A percentile compares a stretch with the other conserved stretches of the same genome.
Evolutionary conservation across 2,113 vertebrate species (phyloP).

Genomic region (Menidia beryllina): DNA sequence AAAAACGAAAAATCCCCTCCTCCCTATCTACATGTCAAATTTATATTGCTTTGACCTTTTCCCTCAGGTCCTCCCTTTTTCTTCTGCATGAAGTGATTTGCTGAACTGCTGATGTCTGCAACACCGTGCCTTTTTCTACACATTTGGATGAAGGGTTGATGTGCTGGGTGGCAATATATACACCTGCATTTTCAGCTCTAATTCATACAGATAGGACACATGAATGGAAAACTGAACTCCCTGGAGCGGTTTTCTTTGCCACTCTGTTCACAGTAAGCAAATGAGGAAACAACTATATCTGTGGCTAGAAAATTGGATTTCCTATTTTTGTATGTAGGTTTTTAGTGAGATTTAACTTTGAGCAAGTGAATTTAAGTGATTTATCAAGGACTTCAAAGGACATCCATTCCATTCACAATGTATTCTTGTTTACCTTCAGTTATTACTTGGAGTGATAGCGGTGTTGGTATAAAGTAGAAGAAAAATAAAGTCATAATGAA

Average conservation of each 20-base stretch:
- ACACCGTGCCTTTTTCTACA: conserved; percentile 49
- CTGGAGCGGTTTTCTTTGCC: conserved; percentile 33
- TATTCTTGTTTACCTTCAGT: conserved; percentile 28
- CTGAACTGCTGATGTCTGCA: conserved; percentile 75
- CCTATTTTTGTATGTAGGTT: conserved; percentile 10
- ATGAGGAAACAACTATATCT: conserved; percentile 35
- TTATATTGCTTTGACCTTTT: conserved; percentile 74
- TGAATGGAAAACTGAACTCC: conserved; percentile 51
- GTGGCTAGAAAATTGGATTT: conserved; percentile 34
- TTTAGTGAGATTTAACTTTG: background rate
- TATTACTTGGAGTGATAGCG: conserved; percentile 54
- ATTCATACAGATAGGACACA: conserved; percentile 56
- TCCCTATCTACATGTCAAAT: conserved; percentile 61
- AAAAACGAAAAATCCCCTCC: conserved; percentile 25
- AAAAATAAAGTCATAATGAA: conserved; percentile 38
- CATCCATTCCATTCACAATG: conserved; percentile 16
- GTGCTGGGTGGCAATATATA: conserved; percentile 35
- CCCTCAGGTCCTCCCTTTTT: conserved; percentile 54
- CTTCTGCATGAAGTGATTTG: conserved; percentile 47
- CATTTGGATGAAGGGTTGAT: conserved; percentile 53
- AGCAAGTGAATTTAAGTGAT: conserved; percentile 16
- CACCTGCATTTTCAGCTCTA: conserved; percentile 54
- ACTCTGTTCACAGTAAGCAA: conserved; percentile 31
- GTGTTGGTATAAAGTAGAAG: conserved; percentile 34
- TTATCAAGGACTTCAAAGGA: conserved; percentile 50